Evolutionary conservation across 2,888 invertebrate genomes (phyloP).

Genomic region (Drosophila austrosaltans): DNA sequence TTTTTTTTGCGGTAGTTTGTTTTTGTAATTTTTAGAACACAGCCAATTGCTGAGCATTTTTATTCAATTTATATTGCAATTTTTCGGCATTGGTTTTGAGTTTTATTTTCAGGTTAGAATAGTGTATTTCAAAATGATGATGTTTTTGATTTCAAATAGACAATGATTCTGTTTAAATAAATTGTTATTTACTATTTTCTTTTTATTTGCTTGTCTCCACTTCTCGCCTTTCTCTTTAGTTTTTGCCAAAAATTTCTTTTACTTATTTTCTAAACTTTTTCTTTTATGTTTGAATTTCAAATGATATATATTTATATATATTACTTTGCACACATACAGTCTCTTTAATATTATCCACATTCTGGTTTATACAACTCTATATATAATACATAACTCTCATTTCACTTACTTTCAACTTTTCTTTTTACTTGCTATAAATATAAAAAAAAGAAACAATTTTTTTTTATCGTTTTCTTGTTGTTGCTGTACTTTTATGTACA

Average conservation of each 20-base stretch:
- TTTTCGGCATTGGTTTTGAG: constrained; percentile 4
- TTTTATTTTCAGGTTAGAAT: constrained; percentile 2
- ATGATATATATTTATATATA: constrained; percentile 22
- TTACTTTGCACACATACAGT: constrained; percentile 75
- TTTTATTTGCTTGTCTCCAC: not conserved
- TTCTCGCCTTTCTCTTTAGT: no score
- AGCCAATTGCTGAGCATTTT: constrained; percentile 52
- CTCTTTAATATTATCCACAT: constrained; percentile 57
- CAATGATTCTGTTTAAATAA: not conserved
- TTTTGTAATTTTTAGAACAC: constrained; percentile 25
- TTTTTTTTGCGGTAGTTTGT: constrained; percentile 21
- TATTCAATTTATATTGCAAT: constrained; percentile 15
- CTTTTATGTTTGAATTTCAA: constrained; percentile 19
- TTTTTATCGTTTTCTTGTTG: constrained; percentile 24
- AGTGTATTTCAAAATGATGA: not conserved
- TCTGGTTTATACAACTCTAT: constrained; percentile 59
- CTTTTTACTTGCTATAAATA: constrained; percentile 27
- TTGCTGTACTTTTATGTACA: constrained; percentile 67
- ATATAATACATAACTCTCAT: constrained; percentile 43
- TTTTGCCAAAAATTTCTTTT: not conserved
- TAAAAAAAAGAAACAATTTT: constrained; percentile 22
- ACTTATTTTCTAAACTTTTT: not conserved
- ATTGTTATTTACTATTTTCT: not conserved
- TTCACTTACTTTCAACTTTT: not conserved
- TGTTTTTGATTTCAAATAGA: not conserved